Percentiles rank a stretch among this genome's conserved stretches.
Evolutionary conservation across 2,888 invertebrate genomes (phyloP).

Genomic region (Diadromus collaris): DNA sequence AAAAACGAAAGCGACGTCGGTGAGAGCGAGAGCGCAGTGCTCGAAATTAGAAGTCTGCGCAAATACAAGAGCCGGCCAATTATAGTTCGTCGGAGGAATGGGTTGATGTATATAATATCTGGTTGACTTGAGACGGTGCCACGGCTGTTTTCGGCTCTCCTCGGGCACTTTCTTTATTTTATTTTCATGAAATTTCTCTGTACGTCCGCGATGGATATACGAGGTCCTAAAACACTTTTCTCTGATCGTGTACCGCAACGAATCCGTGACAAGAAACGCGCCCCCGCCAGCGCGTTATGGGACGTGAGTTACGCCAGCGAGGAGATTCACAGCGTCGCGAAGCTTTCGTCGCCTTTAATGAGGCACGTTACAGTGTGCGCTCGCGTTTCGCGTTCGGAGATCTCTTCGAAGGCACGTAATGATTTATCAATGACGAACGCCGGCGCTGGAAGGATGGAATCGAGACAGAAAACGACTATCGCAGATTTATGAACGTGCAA

Average conservation of each 20-base stretch:
- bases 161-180: constrained; percentile 9
- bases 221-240: constrained; percentile 66
- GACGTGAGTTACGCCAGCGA: constrained; percentile 46
- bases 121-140: constrained; percentile 17
- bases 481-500: neutral
- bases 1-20: constrained; percentile 6
- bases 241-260: constrained; percentile 58
- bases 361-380: constrained; percentile 61
- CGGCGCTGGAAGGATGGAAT: constrained; percentile 28
- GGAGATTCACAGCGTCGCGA: constrained; percentile 61
- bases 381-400: neutral
- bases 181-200: neutral
- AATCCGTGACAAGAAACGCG: constrained; percentile 22
- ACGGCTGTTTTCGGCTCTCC: constrained; percentile 4
- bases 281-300: neutral
- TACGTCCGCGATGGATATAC: constrained; percentile 63
- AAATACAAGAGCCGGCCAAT: constrained; percentile 46
- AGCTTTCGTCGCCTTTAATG: constrained; percentile 70
- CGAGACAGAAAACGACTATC: constrained; percentile 44
- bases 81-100: constrained; percentile 13
- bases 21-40: constrained; percentile 29
- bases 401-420: constrained; percentile 10
- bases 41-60: constrained; percentile 45
- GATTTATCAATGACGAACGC: constrained; percentile 48
- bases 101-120: constrained; percentile 18